Evolutionary conservation across 2,797 vertebrate species (phyloP).

Genomic region (Chaetodon trifasciatus): DNA sequence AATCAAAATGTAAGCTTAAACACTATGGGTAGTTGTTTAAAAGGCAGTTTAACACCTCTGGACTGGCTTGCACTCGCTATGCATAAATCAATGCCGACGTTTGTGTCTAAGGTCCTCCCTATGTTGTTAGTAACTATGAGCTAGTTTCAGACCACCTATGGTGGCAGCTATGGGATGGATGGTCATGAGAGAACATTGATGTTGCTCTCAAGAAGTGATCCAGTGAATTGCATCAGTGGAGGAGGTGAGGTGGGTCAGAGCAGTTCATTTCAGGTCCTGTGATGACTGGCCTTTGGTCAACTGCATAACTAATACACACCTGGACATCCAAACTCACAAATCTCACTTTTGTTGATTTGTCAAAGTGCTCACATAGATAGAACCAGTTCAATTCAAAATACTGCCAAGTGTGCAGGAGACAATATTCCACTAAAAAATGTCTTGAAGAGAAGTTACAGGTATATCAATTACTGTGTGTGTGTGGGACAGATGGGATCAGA

Average conservation of each 20-base stretch:
- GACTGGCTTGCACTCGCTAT: background rate
- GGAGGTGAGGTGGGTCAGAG: too few relatives aligned
- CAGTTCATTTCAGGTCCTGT: background rate
- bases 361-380: constrained; percentile 11
- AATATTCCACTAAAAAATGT: constrained; percentile 35
- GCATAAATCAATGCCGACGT: background rate
- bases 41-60: background rate
- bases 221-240: too few relatives aligned
- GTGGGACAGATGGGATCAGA: background rate
- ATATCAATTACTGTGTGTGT: constrained; percentile 13
- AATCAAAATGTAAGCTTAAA: background rate
- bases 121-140: background rate
- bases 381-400: constrained; percentile 32
- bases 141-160: background rate
- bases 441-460: background rate
- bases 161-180: too few relatives aligned
- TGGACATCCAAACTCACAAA: background rate
- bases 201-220: too few relatives aligned
- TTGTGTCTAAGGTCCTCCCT: constrained; percentile 1
- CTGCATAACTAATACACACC: background rate
- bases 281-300: background rate
- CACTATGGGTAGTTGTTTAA: background rate
- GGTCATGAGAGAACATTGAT: too few relatives aligned
- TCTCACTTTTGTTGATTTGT: constrained; percentile 17
- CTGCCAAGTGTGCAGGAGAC: constrained; percentile 14